Evolutionary conservation across 2,888 invertebrate genomes (phyloP).

Genomic region (Drosophila pegasa): DNA sequence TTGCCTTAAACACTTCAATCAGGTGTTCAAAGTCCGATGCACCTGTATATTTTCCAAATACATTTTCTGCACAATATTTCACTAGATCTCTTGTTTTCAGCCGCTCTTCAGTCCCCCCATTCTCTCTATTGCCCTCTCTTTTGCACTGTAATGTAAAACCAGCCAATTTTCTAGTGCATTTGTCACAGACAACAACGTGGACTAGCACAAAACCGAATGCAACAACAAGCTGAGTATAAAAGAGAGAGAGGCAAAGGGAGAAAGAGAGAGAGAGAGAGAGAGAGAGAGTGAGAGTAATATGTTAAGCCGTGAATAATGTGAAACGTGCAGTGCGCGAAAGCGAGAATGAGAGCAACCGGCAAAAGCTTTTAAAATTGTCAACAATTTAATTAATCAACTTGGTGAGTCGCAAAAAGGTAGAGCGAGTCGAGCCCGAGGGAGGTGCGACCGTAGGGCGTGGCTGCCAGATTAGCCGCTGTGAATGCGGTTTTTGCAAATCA

Average conservation of each 20-base stretch:
- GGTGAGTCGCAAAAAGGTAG: constrained; percentile 8
- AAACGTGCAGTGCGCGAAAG: constrained; percentile 28
- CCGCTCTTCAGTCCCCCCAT: too few species aligned
- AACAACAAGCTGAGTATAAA: constrained; percentile 9
- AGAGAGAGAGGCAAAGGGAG: neutral
- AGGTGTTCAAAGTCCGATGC: constrained; percentile 13
- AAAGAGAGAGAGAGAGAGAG: neutral
- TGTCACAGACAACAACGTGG: constrained; percentile 51
- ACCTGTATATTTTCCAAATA: constrained; percentile 21
- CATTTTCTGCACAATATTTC: constrained; percentile 26
- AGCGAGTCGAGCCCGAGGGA: constrained; percentile 18
- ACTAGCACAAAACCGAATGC: constrained; percentile 42
- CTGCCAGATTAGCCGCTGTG: constrained; percentile 44
- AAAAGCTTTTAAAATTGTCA: constrained; percentile 77
- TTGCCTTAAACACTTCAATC: neutral
- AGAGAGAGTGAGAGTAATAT: constrained; percentile 31
- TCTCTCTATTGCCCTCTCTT: constrained; percentile 1
- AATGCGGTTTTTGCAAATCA: constrained; percentile 45
- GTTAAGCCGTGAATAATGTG: constrained; percentile 74
- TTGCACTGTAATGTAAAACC: constrained; percentile 22
- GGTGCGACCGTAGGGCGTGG: neutral
- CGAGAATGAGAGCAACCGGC: constrained; percentile 12
- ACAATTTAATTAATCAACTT: constrained; percentile 78
- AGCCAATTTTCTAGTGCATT: constrained; percentile 74
- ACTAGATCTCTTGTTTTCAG: neutral